These are phyloP conservation scores for Onychorhynchus coronatus DNA, from an alignment of 2,113 vertebrate species.

Conservation along the genomic window DNA sequence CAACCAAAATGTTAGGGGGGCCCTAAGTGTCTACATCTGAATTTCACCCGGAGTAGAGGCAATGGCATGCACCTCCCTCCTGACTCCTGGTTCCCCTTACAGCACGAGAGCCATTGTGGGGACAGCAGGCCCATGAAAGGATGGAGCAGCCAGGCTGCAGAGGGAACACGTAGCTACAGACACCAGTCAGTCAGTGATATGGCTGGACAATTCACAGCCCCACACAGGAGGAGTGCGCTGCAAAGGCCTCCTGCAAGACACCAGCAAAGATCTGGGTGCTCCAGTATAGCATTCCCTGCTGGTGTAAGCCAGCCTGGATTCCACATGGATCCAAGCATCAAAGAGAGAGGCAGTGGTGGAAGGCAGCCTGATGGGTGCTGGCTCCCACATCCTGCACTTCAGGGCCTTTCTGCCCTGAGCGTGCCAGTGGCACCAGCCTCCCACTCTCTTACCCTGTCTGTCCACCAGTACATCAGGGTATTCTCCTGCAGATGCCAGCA, in stretches of 20 bases:
- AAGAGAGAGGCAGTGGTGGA: neutral
- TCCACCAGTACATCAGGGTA: too few relatives aligned
- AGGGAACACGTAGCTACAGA: neutral
- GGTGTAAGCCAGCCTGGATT: neutral
- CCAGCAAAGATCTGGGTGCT: neutral
- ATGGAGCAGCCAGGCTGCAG: neutral
- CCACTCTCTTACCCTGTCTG: neutral
- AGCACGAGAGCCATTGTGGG: neutral
- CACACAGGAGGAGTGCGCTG: neutral
- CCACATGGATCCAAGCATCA: neutral
- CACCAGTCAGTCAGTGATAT: neutral
- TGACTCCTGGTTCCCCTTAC: too few relatives aligned
- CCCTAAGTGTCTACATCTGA: neutral
- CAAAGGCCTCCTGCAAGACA: neutral
- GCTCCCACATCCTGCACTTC: neutral
- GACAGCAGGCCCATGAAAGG: neutral
- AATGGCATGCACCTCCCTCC: neutral
- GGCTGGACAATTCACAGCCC: neutral
- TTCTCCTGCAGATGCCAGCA: neutral
- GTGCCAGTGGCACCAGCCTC: neutral
- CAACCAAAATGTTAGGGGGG: neutral
- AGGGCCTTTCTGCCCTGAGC: neutral
- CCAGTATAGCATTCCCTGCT: too few relatives aligned
- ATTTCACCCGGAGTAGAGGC: neutral
- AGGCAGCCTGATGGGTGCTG: accelerated